phyloP scores from a whole-genome alignment of 1,140 invertebrate species.

The Neodiprion fabricii region DNA sequence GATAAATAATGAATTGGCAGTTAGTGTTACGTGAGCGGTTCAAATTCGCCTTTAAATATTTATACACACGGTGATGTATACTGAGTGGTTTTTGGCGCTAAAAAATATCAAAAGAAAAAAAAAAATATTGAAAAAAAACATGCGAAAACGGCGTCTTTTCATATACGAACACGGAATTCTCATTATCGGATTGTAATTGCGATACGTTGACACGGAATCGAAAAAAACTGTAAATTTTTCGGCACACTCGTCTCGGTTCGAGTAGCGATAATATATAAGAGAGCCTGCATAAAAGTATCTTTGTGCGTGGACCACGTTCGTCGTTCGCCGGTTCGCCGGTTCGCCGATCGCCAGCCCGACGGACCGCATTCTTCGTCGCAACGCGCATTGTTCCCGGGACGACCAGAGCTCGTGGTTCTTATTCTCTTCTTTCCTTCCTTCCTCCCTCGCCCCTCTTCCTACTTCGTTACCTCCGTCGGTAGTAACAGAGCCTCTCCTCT shows the following conservation, averaged over 20 bases:
- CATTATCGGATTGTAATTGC: neutral
- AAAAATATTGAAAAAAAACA: too few relatives aligned
- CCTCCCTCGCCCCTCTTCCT: constrained; percentile 24
- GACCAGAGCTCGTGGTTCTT: constrained; percentile 24
- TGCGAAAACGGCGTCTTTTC: too few relatives aligned
- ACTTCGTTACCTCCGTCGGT: neutral
- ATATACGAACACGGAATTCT: too few relatives aligned
- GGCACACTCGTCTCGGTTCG: constrained; percentile 49
- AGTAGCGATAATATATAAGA: neutral
- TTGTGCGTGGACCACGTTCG: constrained; percentile 15
- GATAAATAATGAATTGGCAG: too few relatives aligned
- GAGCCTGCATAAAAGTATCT: neutral
- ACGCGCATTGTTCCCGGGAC: constrained; percentile 57
- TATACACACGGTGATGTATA: too few relatives aligned
- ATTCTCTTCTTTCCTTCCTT: constrained; percentile 33
- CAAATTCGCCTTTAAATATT: too few relatives aligned
- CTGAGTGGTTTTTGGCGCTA: too few relatives aligned
- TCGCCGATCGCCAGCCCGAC: constrained; percentile 44
- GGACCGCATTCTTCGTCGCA: constrained; percentile 60
- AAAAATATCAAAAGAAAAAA: too few relatives aligned
- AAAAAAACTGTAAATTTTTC: constrained; percentile 50
- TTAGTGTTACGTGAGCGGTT: too few relatives aligned
- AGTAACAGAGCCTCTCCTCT: neutral
- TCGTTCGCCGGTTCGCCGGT: constrained; percentile 15
- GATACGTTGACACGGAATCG: constrained; percentile 9